These are phyloP conservation scores for Meloidogyne chitwoodi DNA, from an alignment of 1,140 invertebrate species.

Conservation along the genomic window DNA sequence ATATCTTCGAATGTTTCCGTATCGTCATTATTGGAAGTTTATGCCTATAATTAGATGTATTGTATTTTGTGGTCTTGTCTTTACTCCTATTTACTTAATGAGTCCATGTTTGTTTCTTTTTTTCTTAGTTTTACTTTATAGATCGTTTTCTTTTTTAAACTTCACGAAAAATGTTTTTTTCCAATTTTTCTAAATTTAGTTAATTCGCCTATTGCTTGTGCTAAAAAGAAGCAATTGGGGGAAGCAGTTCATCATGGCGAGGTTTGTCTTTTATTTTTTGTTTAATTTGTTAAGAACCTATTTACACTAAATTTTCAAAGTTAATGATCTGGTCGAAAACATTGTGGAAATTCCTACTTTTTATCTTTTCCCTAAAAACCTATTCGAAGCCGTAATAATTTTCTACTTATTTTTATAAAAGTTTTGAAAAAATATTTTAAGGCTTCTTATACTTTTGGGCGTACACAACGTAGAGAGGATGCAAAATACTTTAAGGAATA, in stretches of 20 bases:
- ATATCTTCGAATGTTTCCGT: conserved; percentile 8
- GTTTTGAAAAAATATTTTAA: not conserved
- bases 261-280: too few relatives aligned
- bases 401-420: too few relatives aligned
- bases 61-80: not conserved
- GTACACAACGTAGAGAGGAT: conserved; percentile 1
- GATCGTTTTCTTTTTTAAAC: not conserved
- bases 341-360: too few relatives aligned
- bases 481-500: conserved; percentile 16
- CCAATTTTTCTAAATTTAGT: not conserved
- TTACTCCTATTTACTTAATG: not conserved
- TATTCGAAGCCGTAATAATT: too few relatives aligned
- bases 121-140: too few relatives aligned
- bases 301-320: too few relatives aligned
- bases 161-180: not conserved
- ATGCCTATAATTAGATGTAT: not conserved
- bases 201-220: not conserved
- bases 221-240: too few relatives aligned
- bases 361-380: too few relatives aligned
- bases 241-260: too few relatives aligned
- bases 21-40: conserved; percentile 12
- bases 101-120: not conserved
- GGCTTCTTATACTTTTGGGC: not conserved
- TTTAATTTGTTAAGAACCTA: too few relatives aligned
- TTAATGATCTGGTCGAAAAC: too few relatives aligned